Conservation (phyloP, 1,140 invertebrate species). For the Temnothorax longispinosus region DNA sequence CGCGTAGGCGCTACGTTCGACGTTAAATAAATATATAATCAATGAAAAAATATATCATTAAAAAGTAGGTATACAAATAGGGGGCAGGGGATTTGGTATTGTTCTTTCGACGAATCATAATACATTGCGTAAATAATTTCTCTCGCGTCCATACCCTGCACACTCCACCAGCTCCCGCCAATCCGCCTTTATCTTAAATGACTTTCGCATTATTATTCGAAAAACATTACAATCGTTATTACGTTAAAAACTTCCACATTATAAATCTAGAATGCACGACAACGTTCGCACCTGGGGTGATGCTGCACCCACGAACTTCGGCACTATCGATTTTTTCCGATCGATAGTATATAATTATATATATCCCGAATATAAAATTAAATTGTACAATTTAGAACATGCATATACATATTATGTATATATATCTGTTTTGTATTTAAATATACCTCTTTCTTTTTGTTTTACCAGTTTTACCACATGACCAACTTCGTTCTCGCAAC, state of each 20-base stretch:
- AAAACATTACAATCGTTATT: conserved; percentile 20
- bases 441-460: conserved; percentile 59
- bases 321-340: conserved; percentile 28
- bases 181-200: conserved; percentile 31
- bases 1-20: conserved; percentile 58
- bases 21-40: conserved; percentile 75
- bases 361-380: conserved; percentile 64
- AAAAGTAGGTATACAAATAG: conserved; percentile 71
- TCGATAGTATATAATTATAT: conserved; percentile 19
- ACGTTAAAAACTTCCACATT: conserved; percentile 45
- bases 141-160: conserved; percentile 56
- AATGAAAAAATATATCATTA: conserved; percentile 78
- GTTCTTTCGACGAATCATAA: conserved; percentile 71
- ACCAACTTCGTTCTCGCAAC: conserved; percentile 38
- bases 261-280: conserved; percentile 59
- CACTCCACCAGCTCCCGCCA: conserved; percentile 33
- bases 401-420: conserved; percentile 64
- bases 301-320: conserved; percentile 42
- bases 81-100: conserved; percentile 54
- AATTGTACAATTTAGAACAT: conserved; percentile 69
- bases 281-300: conserved; percentile 35
- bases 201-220: conserved; percentile 42
- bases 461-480: conserved; percentile 48
- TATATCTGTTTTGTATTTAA: conserved; percentile 65
- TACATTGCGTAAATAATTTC: conserved; percentile 73